Evolutionary conservation across 2,888 invertebrate species (phyloP).

Genomic region (Apoda limacodes): DNA sequence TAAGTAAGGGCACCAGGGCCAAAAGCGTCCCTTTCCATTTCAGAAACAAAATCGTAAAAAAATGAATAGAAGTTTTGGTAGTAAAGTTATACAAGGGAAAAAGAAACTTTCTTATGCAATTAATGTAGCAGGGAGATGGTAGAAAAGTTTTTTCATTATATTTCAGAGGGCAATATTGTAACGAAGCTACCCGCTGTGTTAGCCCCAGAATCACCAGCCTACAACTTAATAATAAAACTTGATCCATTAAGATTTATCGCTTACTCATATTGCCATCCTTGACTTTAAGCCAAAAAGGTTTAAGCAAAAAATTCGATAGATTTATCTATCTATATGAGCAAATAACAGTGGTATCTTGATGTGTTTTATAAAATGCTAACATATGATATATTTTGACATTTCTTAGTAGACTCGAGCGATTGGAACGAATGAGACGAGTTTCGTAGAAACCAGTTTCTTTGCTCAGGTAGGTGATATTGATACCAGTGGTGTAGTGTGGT

Average conservation of each 20-base stretch:
- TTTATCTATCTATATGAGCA: too few relatives aligned
- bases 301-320: too few relatives aligned
- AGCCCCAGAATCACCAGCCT: conserved; percentile 57
- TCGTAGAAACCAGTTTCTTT: too few relatives aligned
- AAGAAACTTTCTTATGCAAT: conserved; percentile 56
- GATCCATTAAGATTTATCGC: conserved; percentile 64
- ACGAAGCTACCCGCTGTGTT: conserved; percentile 56
- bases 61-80: conserved; percentile 6
- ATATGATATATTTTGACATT: conserved; percentile 63
- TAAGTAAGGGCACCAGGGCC: conserved; percentile 30
- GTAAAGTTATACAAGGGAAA: conserved; percentile 8
- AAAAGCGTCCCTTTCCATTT: conserved; percentile 40
- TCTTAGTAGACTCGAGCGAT: conserved; percentile 54
- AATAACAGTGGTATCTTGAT: too few relatives aligned
- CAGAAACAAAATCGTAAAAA: conserved; percentile 51
- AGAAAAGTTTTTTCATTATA: conserved; percentile 66
- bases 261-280: conserved; percentile 52
- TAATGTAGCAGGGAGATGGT: conserved; percentile 61
- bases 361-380: conserved; percentile 36
- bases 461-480: too few relatives aligned
- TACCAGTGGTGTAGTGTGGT: too few relatives aligned
- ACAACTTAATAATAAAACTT: conserved; percentile 68
- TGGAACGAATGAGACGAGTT: too few relatives aligned
- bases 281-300: conserved; percentile 41
- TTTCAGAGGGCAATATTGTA: conserved; percentile 42